Evolutionary conservation across 1,140 invertebrate genomes (phyloP).

Genomic region (Asbolus verrucosus): DNA sequence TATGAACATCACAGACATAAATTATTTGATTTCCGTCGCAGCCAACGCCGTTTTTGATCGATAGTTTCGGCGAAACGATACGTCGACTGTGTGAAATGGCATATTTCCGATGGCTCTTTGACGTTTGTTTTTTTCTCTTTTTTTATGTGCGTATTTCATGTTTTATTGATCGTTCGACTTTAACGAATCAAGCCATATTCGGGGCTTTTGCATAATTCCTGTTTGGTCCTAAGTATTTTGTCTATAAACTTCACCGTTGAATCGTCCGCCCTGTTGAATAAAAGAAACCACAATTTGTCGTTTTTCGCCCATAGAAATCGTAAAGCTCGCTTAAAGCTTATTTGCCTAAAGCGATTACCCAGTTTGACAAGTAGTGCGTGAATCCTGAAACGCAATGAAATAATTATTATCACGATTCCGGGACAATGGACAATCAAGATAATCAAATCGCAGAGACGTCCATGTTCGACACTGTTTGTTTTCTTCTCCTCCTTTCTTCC

Average conservation of each 20-base stretch:
- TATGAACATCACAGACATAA: too few species aligned
- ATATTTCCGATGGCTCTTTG: not conserved
- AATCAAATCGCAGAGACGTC: not conserved
- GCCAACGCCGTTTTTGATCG: too few species aligned
- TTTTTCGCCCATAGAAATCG: slow-evolving; percentile 1
- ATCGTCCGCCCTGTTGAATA: slow-evolving; percentile 18
- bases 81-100: too few species aligned
- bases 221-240: slow-evolving; percentile 27
- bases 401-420: not conserved
- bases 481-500: not conserved
- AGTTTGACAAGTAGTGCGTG: slow-evolving; percentile 14
- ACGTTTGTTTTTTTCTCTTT: not conserved
- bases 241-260: slow-evolving; percentile 16
- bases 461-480: not conserved
- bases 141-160: slow-evolving; percentile 3
- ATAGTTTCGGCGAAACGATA: too few species aligned
- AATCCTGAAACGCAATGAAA: not conserved
- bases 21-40: too few species aligned
- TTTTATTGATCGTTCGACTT: slow-evolving; percentile 26
- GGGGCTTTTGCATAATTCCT: slow-evolving; percentile 28
- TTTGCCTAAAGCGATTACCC: slow-evolving; percentile 11
- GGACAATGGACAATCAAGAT: not conserved
- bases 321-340: not conserved
- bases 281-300: slow-evolving; percentile 22
- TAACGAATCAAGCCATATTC: slow-evolving; percentile 27